Conservation (phyloP, 2,113 vertebrate genomes). For the Gobius niger region DNA sequence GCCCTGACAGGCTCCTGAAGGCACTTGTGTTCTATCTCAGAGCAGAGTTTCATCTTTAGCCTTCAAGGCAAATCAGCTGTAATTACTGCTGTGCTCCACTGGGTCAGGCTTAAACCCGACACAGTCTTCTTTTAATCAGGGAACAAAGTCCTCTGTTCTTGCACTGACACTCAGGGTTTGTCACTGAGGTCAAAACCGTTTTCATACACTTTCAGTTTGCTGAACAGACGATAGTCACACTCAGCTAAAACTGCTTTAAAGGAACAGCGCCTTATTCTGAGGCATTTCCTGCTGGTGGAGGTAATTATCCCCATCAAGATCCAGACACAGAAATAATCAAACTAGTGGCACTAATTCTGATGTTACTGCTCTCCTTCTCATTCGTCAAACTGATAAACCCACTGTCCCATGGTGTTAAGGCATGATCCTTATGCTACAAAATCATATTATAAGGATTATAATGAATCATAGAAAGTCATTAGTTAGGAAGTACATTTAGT, state of each 20-base stretch:
- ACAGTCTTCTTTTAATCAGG: conserved; percentile 19
- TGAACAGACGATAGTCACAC: neutral
- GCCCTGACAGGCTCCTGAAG: conserved; percentile 14
- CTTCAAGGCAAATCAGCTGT: conserved; percentile 22
- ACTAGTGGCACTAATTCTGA: conserved; percentile 21
- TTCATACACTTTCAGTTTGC: no score
- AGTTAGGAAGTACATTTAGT: conserved; percentile 12
- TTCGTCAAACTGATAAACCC: neutral
- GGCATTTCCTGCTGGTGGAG: conserved; percentile 53
- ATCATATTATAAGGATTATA: conserved; percentile 23
- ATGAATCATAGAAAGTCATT: conserved; percentile 22
- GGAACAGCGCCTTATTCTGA: conserved; percentile 27
- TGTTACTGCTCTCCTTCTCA: neutral
- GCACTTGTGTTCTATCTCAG: neutral
- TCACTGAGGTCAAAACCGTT: no score
- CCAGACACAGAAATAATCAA: conserved; percentile 25
- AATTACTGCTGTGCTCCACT: neutral
- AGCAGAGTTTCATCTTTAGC: conserved; percentile 12
- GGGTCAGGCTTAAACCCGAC: neutral
- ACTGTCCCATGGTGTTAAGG: neutral
- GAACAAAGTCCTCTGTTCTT: conserved; percentile 14
- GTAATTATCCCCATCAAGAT: conserved; percentile 34
- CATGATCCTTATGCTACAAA: neutral
- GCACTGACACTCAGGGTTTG: neutral
- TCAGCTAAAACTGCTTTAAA: conserved; percentile 1